Conservation (phyloP, 2,797 vertebrate species). For the Chelonia mydas region DNA sequence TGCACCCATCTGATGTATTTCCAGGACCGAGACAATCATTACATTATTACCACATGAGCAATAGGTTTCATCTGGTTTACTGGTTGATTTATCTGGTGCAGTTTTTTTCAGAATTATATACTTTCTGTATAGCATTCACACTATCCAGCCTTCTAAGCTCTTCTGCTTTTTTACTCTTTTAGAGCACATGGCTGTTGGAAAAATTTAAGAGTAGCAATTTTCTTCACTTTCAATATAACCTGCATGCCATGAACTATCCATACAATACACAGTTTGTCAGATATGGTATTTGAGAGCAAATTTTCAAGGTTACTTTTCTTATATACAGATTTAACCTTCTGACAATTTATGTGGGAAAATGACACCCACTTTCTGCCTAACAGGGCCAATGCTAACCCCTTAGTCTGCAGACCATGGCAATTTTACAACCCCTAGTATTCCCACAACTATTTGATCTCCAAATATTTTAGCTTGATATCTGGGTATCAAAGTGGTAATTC, state of each 20-base stretch:
- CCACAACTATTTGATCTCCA: neutral
- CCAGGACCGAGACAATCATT: accelerated
- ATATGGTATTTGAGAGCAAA: neutral
- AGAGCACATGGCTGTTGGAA: neutral
- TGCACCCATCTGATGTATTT: neutral
- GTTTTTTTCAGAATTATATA: neutral
- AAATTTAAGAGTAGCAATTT: neutral
- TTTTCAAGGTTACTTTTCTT: neutral
- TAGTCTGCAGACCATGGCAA: too few species aligned
- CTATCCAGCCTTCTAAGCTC: neutral
- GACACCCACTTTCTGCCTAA: neutral
- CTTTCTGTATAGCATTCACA: neutral
- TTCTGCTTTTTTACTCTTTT: neutral
- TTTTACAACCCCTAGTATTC: neutral
- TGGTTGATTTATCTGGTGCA: neutral
- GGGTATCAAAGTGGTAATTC: neutral
- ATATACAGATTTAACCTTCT: neutral
- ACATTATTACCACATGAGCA: neutral
- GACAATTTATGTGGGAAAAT: neutral
- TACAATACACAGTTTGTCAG: neutral
- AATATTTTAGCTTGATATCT: neutral
- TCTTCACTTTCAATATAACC: neutral
- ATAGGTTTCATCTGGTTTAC: neutral
- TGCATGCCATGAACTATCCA: neutral
- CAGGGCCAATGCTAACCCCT: neutral